Evolutionary conservation across 2,888 invertebrate species (phyloP).

Genomic region (Dorcus parallelipipedus): DNA sequence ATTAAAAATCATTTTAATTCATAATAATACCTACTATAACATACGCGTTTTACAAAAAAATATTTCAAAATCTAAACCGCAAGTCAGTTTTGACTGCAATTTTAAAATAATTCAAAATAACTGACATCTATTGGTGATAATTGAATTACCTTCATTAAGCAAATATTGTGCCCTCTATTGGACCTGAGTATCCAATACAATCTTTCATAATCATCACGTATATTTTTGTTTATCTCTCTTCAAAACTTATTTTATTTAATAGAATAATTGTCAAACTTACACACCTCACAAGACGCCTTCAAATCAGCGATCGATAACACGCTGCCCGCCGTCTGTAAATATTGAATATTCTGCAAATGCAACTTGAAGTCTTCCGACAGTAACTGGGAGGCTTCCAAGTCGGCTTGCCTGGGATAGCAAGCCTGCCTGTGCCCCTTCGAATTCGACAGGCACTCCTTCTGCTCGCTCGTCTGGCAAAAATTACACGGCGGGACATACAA

Average conservation of each 20-base stretch:
- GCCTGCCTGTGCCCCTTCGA: slow-evolving; percentile 39
- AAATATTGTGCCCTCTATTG: too few relatives aligned
- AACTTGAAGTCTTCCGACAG: slow-evolving; percentile 68
- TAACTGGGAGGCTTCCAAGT: slow-evolving; percentile 61
- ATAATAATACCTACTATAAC: too few relatives aligned
- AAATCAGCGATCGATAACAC: slow-evolving; percentile 60
- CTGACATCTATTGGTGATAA: too few relatives aligned
- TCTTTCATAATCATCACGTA: too few relatives aligned
- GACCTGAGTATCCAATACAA: too few relatives aligned
- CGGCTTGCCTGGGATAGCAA: slow-evolving; percentile 45
- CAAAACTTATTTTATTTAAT: too few relatives aligned
- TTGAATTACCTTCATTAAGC: too few relatives aligned
- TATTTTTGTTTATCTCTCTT: too few relatives aligned
- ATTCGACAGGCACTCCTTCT: slow-evolving; percentile 34
- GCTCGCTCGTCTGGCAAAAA: slow-evolving; percentile 46
- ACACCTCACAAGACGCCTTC: slow-evolving; percentile 47
- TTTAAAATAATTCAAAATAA: too few relatives aligned
- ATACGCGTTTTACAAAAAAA: too few relatives aligned
- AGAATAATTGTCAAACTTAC: background rate
- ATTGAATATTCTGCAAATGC: slow-evolving; percentile 70
- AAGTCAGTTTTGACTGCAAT: too few relatives aligned
- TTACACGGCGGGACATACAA: slow-evolving; percentile 48
- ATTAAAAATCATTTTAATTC: background rate
- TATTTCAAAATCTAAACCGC: too few relatives aligned
- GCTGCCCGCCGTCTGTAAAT: slow-evolving; percentile 68